phyloP scores from a whole-genome alignment of 2,888 invertebrate genomes.

The Gastrophysa polygoni region DNA sequence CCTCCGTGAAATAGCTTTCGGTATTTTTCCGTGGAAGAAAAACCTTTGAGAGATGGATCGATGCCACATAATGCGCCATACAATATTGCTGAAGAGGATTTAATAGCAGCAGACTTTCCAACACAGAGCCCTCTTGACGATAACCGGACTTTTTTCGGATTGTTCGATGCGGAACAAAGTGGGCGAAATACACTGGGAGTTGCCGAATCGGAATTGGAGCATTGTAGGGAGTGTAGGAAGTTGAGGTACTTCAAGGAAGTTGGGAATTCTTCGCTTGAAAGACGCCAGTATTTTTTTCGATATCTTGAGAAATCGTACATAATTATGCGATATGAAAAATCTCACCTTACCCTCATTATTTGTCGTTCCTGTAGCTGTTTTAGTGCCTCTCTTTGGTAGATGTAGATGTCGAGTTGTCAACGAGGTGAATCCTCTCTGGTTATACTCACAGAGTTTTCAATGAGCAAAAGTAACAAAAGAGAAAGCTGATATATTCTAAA shows the following conservation, averaged over 20 bases:
- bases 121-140: neutral
- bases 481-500: no score
- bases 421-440: no score
- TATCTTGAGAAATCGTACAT: no score
- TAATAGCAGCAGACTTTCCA: slow-evolving; percentile 3
- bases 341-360: no score
- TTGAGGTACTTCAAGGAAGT: neutral
- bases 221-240: neutral
- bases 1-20: neutral
- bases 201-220: neutral
- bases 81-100: slow-evolving; percentile 11
- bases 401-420: no score
- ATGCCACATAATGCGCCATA: slow-evolving; percentile 8
- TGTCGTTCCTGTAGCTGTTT: no score
- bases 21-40: neutral
- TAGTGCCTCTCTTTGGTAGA: no score
- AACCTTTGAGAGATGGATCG: slow-evolving; percentile 8
- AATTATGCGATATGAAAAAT: no score
- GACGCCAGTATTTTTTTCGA: no score
- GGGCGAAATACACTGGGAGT: neutral
- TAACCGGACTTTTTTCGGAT: neutral
- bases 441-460: no score
- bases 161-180: neutral
- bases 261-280: neutral
- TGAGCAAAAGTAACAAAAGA: no score